Conservation (phyloP, 2,113 vertebrate genomes). For the Cercocebus atys region DNA sequence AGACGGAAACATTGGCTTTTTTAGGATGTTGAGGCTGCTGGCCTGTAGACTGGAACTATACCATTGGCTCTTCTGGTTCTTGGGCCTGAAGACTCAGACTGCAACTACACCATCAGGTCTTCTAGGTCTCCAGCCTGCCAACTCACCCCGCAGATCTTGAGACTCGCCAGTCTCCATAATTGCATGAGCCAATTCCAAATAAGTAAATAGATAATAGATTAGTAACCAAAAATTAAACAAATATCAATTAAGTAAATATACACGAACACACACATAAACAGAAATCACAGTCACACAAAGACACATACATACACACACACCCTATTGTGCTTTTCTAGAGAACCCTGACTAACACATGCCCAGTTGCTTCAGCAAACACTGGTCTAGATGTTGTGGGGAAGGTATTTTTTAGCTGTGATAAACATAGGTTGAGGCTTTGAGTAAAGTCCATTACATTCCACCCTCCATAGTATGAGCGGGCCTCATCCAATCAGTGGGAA, state of each 20-base stretch:
- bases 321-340: background rate
- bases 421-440: background rate
- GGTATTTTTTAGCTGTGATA: background rate
- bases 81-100: background rate
- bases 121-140: background rate
- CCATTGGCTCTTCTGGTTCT: background rate
- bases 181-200: background rate
- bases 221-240: background rate
- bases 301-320: background rate
- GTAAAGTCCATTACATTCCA: background rate
- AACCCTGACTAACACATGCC: background rate
- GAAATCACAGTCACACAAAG: background rate
- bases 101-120: background rate
- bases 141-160: background rate
- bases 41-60: background rate
- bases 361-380: background rate
- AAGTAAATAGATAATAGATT: background rate
- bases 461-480: no score
- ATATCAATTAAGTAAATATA: background rate
- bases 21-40: rapidly evolving
- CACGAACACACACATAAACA: background rate
- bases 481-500: background rate
- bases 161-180: background rate
- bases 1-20: background rate
- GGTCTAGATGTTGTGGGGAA: background rate